These are phyloP conservation scores for Sipha flava DNA, from an alignment of 1,140 invertebrate species.

Conservation along the genomic window DNA sequence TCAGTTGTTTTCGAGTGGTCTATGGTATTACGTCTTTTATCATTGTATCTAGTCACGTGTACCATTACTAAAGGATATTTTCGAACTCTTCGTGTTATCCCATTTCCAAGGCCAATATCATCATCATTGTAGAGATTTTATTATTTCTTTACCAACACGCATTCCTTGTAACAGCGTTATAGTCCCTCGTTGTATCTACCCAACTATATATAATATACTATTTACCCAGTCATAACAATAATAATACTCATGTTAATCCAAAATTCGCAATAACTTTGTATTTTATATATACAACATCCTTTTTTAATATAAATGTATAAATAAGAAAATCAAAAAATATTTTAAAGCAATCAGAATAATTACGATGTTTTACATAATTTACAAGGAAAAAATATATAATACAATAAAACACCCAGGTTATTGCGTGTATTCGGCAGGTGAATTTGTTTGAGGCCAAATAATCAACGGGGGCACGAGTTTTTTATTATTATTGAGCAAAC, in stretches of 20 bases:
- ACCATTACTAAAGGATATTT: neutral
- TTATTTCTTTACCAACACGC: neutral
- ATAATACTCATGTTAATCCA: neutral
- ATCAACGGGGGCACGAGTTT: constrained; percentile 1
- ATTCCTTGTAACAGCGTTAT: neutral
- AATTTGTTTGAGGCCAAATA: constrained; percentile 1
- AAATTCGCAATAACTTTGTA: neutral
- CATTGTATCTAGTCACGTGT: neutral
- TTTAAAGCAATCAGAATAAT: neutral
- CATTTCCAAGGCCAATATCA: neutral
- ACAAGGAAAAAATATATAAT: neutral
- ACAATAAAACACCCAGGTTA: neutral
- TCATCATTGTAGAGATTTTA: neutral
- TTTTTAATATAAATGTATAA: neutral
- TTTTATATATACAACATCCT: neutral
- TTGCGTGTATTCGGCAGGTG: neutral
- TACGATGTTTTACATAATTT: neutral
- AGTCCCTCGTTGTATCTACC: neutral
- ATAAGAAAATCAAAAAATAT: neutral
- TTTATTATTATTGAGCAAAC: constrained; percentile 23
- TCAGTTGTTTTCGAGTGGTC: neutral
- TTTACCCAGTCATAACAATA: neutral
- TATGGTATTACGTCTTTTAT: neutral
- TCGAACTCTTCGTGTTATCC: neutral
- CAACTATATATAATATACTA: too few relatives aligned